Percentiles rank a stretch among this genome's conserved stretches.
These are phyloP conservation scores for Coracias cyanogaster DNA, from an alignment of 2,797 vertebrate genomes.

Conservation along the genomic window DNA sequence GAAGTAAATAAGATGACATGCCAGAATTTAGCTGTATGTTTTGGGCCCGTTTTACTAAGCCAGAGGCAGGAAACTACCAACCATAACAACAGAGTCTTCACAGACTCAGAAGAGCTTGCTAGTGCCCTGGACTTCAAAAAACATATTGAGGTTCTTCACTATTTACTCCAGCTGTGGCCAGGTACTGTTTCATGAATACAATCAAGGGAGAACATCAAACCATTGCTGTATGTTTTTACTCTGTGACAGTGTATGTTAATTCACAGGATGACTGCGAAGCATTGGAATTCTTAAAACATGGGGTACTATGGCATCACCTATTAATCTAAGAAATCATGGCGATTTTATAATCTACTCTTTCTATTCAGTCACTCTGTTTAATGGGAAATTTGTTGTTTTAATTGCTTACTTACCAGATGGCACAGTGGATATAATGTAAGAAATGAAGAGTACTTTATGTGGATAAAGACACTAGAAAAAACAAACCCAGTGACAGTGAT, in stretches of 20 bases:
- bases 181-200: constrained; percentile 78
- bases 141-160: constrained; percentile 98
- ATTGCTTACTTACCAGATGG: background rate
- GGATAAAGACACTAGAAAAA: background rate
- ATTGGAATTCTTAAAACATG: background rate
- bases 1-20: constrained; percentile 98
- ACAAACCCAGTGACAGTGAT: background rate
- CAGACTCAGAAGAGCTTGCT: constrained; percentile 95
- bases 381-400: background rate
- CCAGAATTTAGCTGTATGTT: constrained; percentile 98
- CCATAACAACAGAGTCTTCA: constrained; percentile 93
- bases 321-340: background rate
- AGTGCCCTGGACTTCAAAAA: constrained; percentile 98
- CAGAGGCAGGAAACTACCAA: constrained; percentile 92
- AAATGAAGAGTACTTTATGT: background rate
- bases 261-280: background rate
- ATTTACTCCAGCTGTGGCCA: constrained; percentile 97
- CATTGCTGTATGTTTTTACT: background rate
- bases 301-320: background rate
- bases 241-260: background rate
- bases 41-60: constrained; percentile 95
- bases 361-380: background rate
- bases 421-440: background rate
- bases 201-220: background rate
- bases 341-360: background rate